Base-by-base conservation (phyloP, 2,888 invertebrate genomes). In the Andrena bicolor region DNA sequence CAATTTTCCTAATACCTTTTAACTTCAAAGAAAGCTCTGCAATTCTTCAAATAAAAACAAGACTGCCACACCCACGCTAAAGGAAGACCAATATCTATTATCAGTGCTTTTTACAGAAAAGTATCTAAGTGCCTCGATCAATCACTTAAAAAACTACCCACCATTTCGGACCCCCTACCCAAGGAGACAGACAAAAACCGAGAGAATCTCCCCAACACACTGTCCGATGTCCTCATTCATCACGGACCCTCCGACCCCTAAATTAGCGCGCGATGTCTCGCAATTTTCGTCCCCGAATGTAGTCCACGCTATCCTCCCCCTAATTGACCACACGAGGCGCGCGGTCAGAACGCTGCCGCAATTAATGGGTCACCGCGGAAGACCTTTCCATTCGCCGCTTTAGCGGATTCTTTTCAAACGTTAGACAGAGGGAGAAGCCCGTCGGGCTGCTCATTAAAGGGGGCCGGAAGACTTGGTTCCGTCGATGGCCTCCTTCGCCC, bases 291-390 rank as follows among this genome's bases (percentile, higher is more conserved):
- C 32, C 61, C 61, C 32, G n/a, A n/a, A 61, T 20, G 32, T 16
- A 32, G 32, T 32, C 32, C 7, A 32, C 35, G 16, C 32, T 61
- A 20, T 61, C 8, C 32, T 8, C 32, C 61, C 35, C 61, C 56
- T 56, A 26, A 32, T 30, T 30, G 32, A 48, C 53, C 58, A n/a
- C 20, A 10, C 41, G 7, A 73, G 20, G 35, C 26, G 10, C 16
- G 26, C 51, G 26, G n/a, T 20, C 8, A 68, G 48, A 61, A 71
- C 16, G 16, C 71, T 26, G 48, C 23, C 41, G 71, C 71, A 78
- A 88, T 88, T 85, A 76, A 82, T 71, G 81, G 75, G 73, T 76
- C 83, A 81, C 69, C 72, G 58, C 71, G 61, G 63, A 81, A 85
- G 83, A 83, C 80, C 86, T 82, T 82, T 72, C 63, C 49, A 69